phyloP scores from a whole-genome alignment of 1,140 invertebrate species.

The Matsumurasca onukii region DNA sequence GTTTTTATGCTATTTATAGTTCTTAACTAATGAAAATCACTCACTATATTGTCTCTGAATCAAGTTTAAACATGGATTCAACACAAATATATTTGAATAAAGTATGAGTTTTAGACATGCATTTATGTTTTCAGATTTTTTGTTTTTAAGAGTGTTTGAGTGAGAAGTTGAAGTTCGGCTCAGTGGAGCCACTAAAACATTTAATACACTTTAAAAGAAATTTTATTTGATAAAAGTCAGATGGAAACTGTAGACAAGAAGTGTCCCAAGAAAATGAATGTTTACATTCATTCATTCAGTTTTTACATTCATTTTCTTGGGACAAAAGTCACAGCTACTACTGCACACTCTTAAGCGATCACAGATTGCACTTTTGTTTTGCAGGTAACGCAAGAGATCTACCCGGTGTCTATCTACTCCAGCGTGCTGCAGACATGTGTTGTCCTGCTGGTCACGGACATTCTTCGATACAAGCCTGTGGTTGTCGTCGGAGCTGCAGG shows the following conservation, averaged over 20 bases:
- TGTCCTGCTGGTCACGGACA: conserved; percentile 1
- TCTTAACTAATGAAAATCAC: not conserved
- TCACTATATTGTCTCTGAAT: not conserved
- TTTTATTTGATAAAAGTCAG: too few species aligned
- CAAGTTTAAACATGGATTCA: not conserved
- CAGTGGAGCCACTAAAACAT: too few species aligned
- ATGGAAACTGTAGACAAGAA: not conserved
- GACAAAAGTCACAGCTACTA: too few species aligned
- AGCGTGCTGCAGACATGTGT: not conserved
- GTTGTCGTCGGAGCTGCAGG: not conserved
- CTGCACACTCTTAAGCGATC: not conserved
- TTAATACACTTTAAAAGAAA: not conserved
- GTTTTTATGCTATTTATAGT: not conserved
- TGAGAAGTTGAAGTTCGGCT: not conserved
- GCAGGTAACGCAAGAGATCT: conserved; percentile 11
- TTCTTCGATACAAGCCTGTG: conserved; percentile 1
- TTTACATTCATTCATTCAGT: not conserved
- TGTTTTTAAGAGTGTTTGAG: not conserved
- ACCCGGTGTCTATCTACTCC: not conserved
- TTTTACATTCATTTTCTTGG: not conserved
- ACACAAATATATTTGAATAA: not conserved
- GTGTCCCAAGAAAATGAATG: not conserved
- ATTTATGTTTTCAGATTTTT: not conserved
- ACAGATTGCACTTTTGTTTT: not conserved
- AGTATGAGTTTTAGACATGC: not conserved